Percentiles rank a stretch among this genome's conserved stretches.
Evolutionary conservation across 2,888 invertebrate genomes (phyloP).

Genomic region (Drosophila fungiperda): DNA sequence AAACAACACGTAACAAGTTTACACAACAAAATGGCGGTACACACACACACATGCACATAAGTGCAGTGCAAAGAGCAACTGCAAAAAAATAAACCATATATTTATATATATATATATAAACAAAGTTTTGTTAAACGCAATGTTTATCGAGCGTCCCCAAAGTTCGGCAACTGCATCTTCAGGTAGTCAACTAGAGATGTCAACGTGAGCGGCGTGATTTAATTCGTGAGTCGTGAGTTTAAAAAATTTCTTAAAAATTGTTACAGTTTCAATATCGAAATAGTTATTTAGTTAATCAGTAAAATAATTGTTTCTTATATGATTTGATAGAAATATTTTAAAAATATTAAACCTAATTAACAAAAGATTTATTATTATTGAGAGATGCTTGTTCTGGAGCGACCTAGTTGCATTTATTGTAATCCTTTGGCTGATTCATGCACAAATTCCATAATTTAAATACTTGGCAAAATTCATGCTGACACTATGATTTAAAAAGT

Average conservation of each 20-base stretch:
- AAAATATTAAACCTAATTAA: background rate
- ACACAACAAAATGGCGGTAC: slow-evolving; percentile 74
- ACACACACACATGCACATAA: slow-evolving; percentile 46
- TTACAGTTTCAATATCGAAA: background rate
- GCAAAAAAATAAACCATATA: slow-evolving; percentile 21
- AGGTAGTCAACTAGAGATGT: slow-evolving; percentile 38
- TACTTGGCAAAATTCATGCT: background rate
- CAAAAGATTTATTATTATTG: background rate
- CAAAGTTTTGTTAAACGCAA: slow-evolving; percentile 71
- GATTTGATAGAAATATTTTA: background rate
- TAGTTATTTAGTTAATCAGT: background rate
- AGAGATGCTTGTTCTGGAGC: background rate
- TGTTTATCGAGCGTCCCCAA: slow-evolving; percentile 73
- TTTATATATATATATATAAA: slow-evolving; percentile 29
- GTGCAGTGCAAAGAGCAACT: slow-evolving; percentile 57
- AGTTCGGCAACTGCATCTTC: slow-evolving; percentile 45
- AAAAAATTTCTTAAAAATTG: background rate
- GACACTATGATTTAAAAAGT: too few relatives aligned
- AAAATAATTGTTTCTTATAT: background rate
- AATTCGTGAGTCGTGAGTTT: background rate
- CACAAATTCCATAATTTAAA: background rate
- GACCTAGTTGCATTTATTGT: background rate
- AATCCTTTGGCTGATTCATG: background rate
- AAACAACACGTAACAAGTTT: slow-evolving; percentile 51
- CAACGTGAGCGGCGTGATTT: slow-evolving; percentile 17